phyloP scores from a whole-genome alignment of 2,888 invertebrate species.

The Agrochola circellaris region DNA sequence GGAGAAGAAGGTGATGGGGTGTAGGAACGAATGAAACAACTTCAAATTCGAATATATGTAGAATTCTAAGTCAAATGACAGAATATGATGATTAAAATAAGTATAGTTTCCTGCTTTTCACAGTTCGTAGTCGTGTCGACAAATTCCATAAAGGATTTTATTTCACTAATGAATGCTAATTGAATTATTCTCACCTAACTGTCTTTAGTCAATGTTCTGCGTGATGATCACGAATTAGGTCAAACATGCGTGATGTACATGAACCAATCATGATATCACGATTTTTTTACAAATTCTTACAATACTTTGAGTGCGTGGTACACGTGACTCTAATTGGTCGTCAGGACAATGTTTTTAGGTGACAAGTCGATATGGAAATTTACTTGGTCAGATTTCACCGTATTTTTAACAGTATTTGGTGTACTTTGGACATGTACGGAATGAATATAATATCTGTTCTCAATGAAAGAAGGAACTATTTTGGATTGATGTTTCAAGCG shows the following conservation, averaged over 20 bases:
- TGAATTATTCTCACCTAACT: conserved; percentile 43
- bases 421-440: background rate
- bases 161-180: conserved; percentile 17
- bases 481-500: background rate
- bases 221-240: conserved; percentile 51
- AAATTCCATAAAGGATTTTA: background rate
- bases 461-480: background rate
- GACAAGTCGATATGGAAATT: conserved; percentile 21
- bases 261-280: conserved; percentile 52
- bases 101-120: background rate
- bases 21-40: too few species aligned
- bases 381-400: conserved; percentile 8
- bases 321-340: conserved; percentile 17
- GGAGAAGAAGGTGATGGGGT: too few species aligned
- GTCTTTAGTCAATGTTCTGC: conserved; percentile 38
- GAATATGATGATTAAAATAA: background rate
- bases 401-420: background rate
- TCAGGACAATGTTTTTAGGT: background rate
- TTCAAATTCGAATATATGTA: background rate
- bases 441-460: background rate
- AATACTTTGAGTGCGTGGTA: conserved; percentile 17
- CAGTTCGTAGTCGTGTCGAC: too few species aligned
- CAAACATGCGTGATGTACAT: conserved; percentile 44
- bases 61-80: background rate
- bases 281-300: conserved; percentile 30